A percentile compares a stretch with the other conserved stretches of the same genome.
Evolutionary conservation across 2,888 invertebrate species (phyloP).

Genomic region (Pterobdella sp.): DNA sequence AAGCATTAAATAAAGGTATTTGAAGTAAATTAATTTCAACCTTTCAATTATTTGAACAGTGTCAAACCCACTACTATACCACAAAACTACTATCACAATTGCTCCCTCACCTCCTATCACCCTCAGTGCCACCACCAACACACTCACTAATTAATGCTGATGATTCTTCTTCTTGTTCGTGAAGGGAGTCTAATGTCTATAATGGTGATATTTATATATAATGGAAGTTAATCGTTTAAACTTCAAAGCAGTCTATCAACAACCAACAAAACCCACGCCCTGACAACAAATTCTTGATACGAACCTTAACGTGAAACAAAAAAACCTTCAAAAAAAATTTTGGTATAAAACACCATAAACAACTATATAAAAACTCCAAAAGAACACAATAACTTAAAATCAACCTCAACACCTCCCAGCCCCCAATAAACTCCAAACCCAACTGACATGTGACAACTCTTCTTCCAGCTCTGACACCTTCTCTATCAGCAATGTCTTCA

Average conservation of each 20-base stretch:
- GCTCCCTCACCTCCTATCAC: background rate
- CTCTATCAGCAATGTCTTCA: slow-evolving; percentile 80
- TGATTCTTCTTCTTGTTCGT: background rate
- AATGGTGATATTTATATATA: no score
- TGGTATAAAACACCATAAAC: no score
- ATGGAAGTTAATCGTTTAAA: no score
- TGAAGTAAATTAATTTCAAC: background rate
- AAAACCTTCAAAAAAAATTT: no score
- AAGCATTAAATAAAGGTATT: no score
- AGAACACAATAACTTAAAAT: no score
- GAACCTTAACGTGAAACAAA: no score
- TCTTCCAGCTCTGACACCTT: slow-evolving; percentile 88
- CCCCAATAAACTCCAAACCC: background rate
- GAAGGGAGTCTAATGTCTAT: background rate
- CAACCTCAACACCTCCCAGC: no score
- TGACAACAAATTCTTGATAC: no score
- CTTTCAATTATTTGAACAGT: background rate
- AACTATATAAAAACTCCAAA: no score
- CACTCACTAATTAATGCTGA: background rate
- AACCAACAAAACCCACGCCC: no score
- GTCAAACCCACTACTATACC: background rate
- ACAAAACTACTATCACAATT: background rate
- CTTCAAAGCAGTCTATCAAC: no score
- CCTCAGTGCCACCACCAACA: background rate
- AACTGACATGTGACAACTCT: slow-evolving; percentile 56